Base-by-base conservation (phyloP, 2,113 vertebrate species). In the Anarrhichthys ocellatus region DNA sequence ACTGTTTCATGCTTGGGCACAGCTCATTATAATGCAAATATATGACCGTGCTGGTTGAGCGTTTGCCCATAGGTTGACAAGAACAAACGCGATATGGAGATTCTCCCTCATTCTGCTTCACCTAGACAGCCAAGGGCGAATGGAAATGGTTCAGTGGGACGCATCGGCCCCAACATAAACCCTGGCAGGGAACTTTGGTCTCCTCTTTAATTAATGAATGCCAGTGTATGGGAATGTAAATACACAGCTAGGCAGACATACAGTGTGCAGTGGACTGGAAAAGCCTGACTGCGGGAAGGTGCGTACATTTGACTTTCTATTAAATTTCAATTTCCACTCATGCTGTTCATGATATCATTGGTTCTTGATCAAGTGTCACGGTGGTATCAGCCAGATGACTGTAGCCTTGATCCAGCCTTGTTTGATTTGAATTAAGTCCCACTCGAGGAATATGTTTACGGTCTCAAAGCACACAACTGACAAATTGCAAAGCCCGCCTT, bases 21-120 rank as follows among this genome's bases (percentile, higher is more conserved):
- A 66, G 83, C 66, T 86, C 91, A 94, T 94, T 95, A 90, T 78
- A 82, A 94, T 94, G 91, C 89, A 94, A 94, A 94, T 92, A 85
- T 91, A 89, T 90, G 89, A 92, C 87, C 82, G 89, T 8, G 22
- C 77, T 46, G 73, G 65, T 87, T 86, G 78, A 90, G 76, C 56
- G 67, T 87, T 82, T 83, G 90, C 92, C 87, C 89, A 92, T 90
- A 91, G 90, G 92, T 91, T 93, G 93, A 93, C 93, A 93, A 86
- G 90, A 94, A 94, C 92, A 93, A 91, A 92, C 78, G 78, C 27
- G 70, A 86, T 90, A 93, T 93, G 87, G 86, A 94, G 88, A 93
- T 92, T 84, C 75, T 61, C 2, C 82, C 83, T 88, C 85, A 81
- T 88, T 83, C 86, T 61, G 81, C 71, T 74, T 92, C 87, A 92